Percentiles rank a stretch among this genome's conserved stretches.
Evolutionary conservation across 2,888 invertebrate species (phyloP).

Genomic region (Dysmachus trigonus): DNA sequence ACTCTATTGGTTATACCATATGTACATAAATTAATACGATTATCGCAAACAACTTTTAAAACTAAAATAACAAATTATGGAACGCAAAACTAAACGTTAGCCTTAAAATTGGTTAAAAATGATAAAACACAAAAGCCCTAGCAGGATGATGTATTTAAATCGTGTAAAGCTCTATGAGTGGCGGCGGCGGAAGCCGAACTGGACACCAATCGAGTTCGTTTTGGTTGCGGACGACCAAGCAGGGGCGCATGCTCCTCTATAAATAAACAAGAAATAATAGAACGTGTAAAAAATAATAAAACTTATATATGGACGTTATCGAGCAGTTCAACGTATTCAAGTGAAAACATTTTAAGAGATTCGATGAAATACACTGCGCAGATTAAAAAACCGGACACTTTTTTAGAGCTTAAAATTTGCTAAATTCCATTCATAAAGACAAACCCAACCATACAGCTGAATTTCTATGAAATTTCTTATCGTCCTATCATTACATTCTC

Average conservation of each 20-base stretch:
- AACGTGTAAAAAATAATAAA: slow-evolving; percentile 50
- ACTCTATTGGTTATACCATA: background rate
- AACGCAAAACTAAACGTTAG: background rate
- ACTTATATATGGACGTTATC: background rate
- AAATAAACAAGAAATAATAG: slow-evolving; percentile 56
- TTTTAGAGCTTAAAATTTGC: too few species aligned
- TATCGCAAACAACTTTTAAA: slow-evolving; percentile 2
- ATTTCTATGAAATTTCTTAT: too few species aligned
- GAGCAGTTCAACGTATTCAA: slow-evolving; percentile 13
- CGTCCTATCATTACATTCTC: too few species aligned
- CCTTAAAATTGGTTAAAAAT: slow-evolving; percentile 4
- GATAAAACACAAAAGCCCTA: background rate
- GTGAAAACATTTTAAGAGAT: background rate
- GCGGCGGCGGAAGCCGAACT: slow-evolving; percentile 50
- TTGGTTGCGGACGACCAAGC: slow-evolving; percentile 64
- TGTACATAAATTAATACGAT: slow-evolving; percentile 23
- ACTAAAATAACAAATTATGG: background rate
- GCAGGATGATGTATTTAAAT: slow-evolving; percentile 53
- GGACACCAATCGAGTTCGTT: slow-evolving; percentile 53
- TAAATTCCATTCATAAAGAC: too few species aligned
- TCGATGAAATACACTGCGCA: background rate
- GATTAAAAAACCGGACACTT: too few species aligned
- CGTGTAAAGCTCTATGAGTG: slow-evolving; percentile 45
- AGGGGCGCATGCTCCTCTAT: slow-evolving; percentile 68
- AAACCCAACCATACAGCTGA: too few species aligned